Evolutionary conservation across 2,797 vertebrate genomes (phyloP).

Genomic region (Crypturellus tataupa): DNA sequence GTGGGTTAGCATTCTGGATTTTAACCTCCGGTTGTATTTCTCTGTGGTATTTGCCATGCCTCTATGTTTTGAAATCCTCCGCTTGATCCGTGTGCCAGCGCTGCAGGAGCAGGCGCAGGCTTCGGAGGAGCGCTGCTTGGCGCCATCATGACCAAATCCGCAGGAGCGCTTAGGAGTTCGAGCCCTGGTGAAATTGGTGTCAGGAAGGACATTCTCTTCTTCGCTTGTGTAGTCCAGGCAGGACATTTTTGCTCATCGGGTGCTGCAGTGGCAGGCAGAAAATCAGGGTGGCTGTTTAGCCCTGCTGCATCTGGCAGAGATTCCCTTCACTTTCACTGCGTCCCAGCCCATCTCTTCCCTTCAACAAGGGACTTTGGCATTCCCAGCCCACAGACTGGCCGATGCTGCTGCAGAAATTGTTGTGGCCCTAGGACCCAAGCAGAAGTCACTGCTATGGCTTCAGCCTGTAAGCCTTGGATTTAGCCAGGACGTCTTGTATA

Average conservation of each 20-base stretch:
- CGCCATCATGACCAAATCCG: neutral
- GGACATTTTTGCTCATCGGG: neutral
- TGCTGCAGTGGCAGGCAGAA: neutral
- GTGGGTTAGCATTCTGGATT: neutral
- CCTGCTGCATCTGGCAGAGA: neutral
- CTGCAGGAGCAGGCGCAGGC: neutral
- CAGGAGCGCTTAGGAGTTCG: neutral
- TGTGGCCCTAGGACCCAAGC: neutral
- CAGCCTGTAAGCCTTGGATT: neutral
- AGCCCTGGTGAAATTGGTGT: neutral
- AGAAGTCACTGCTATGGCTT: neutral
- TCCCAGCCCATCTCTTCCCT: neutral
- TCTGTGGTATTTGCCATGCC: neutral
- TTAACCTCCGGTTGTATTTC: slow-evolving; percentile 7
- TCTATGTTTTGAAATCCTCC: neutral
- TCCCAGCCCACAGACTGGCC: neutral
- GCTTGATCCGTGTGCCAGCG: neutral
- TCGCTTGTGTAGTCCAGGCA: neutral
- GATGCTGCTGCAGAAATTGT: neutral
- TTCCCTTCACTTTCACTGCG: neutral
- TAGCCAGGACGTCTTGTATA: neutral
- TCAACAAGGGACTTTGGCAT: neutral
- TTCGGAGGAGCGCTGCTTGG: neutral
- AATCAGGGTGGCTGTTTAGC: neutral
- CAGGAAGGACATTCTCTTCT: neutral